Percentiles rank a stretch among this genome's conserved stretches.
These are phyloP conservation scores for Fistularia tabacaria DNA, from an alignment of 2,797 vertebrate species.

Conservation along the genomic window DNA sequence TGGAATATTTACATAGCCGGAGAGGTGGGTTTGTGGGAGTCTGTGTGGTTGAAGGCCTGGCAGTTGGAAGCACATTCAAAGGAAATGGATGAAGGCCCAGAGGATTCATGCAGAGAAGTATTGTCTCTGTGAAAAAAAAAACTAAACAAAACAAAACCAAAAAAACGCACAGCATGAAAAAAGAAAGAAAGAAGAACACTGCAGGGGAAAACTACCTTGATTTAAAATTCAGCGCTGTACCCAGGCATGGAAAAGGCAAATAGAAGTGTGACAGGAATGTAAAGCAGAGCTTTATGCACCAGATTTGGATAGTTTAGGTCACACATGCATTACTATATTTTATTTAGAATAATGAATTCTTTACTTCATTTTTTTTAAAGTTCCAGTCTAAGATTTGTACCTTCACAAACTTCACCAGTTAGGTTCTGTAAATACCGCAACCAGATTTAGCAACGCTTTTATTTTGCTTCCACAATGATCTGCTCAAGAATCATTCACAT, in stretches of 20 bases:
- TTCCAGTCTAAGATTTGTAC: slow-evolving; percentile 13
- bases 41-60: slow-evolving; percentile 40
- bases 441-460: not conserved
- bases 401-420: slow-evolving; percentile 9
- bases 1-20: slow-evolving; percentile 74
- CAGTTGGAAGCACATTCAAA: slow-evolving; percentile 74
- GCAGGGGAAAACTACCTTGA: slow-evolving; percentile 71
- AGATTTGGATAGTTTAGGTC: slow-evolving; percentile 47
- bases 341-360: too few relatives aligned
- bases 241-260: slow-evolving; percentile 66
- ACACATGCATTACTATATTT: slow-evolving; percentile 44
- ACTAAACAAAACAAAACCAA: slow-evolving; percentile 33
- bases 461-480: slow-evolving; percentile 1
- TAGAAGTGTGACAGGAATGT: slow-evolving; percentile 65
- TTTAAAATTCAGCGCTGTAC: slow-evolving; percentile 78
- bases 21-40: slow-evolving; percentile 42
- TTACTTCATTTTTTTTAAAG: slow-evolving; percentile 9
- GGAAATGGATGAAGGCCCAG: slow-evolving; percentile 67
- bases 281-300: slow-evolving; percentile 57
- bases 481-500: slow-evolving; percentile 20
- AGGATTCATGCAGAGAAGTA: slow-evolving; percentile 67
- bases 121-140: slow-evolving; percentile 66
- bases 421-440: slow-evolving; percentile 10
- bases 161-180: slow-evolving; percentile 2
- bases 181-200: slow-evolving; percentile 46